Evolutionary conservation across 2,113 vertebrate genomes (phyloP).

Genomic region (Bos javanicus): DNA sequence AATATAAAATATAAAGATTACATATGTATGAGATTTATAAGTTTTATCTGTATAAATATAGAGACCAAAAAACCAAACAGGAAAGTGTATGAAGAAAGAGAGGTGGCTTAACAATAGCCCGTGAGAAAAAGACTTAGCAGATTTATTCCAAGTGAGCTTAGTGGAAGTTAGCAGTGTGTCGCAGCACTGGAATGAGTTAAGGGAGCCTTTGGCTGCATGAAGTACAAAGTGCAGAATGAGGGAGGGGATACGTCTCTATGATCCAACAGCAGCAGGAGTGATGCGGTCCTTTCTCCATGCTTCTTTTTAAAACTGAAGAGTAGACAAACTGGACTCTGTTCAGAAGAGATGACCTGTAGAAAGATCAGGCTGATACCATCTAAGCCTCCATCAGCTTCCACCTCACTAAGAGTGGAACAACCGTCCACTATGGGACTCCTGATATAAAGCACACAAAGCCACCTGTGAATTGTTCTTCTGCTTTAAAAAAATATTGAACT

Average conservation of each 20-base stretch:
- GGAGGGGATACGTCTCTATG: background rate
- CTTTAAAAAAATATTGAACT: background rate
- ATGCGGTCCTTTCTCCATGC: background rate
- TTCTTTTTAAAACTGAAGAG: background rate
- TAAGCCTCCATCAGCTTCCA: background rate
- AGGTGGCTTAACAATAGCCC: background rate
- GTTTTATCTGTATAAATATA: background rate
- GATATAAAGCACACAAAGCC: rapidly evolving
- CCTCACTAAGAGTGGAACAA: background rate
- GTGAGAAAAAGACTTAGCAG: background rate
- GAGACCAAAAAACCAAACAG: background rate
- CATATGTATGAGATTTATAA: background rate
- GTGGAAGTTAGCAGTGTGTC: too few species aligned
- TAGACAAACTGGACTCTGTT: background rate
- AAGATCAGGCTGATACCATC: background rate
- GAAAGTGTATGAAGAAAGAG: background rate
- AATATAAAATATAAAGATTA: background rate
- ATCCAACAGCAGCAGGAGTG: background rate
- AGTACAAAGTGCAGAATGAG: background rate
- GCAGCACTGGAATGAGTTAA: background rate
- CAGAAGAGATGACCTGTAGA: background rate
- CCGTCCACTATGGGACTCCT: background rate
- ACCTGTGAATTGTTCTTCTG: background rate
- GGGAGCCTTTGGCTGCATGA: background rate
- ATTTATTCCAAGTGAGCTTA: background rate